Conservation (phyloP, 2,888 invertebrate genomes). For the Dexiosoma caninum region DNA sequence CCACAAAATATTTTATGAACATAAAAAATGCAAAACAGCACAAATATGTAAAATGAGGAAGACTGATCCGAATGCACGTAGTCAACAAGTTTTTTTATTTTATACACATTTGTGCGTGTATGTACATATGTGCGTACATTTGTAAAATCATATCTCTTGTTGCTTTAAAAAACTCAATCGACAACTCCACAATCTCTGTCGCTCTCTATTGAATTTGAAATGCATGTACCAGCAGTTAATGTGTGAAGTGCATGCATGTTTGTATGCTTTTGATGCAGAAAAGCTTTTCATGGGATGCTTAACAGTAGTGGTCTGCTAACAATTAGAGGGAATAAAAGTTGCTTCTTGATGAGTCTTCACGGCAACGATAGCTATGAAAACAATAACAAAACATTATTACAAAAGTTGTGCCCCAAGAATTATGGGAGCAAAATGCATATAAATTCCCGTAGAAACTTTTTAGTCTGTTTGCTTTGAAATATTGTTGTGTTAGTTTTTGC, state of each 20-base stretch:
- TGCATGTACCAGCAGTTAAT: not conserved
- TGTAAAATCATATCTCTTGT: not conserved
- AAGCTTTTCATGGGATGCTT: conserved; percentile 47
- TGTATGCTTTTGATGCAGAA: not conserved
- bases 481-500: conserved; percentile 25
- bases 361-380: not conserved
- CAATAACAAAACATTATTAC: not conserved
- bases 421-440: conserved; percentile 34
- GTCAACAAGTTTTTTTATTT: conserved; percentile 39
- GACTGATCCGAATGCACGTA: conserved; percentile 8
- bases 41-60: conserved; percentile 17
- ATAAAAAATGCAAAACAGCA: not conserved
- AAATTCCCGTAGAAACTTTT: conserved; percentile 5
- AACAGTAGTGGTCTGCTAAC: not conserved
- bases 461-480: conserved; percentile 22
- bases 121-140: not conserved
- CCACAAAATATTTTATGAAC: not conserved
- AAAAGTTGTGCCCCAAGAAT: not conserved
- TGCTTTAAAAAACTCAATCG: not conserved
- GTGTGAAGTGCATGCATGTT: not conserved
- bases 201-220: conserved; percentile 3
- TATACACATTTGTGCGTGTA: not conserved
- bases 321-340: conserved; percentile 26
- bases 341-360: not conserved
- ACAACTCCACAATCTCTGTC: not conserved